Conservation (phyloP, 1,140 invertebrate species). For the Drosophila elegans region DNA sequence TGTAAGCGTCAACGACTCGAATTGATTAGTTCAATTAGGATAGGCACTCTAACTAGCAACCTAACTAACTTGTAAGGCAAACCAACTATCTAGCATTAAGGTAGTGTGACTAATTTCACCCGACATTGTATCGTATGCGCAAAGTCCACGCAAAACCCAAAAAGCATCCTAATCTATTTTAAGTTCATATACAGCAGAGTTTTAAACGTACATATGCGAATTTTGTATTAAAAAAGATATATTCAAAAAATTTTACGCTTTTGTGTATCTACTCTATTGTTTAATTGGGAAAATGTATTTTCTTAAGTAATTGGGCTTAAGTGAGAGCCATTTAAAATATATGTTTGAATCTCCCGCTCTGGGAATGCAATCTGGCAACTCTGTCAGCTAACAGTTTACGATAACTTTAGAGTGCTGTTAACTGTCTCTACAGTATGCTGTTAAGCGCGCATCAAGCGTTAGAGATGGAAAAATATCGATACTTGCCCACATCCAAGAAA, state of each 20-base stretch:
- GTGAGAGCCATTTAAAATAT: too few species aligned
- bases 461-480: not conserved
- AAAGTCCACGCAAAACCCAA: not conserved
- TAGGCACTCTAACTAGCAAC: constrained; percentile 7
- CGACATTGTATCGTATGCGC: constrained; percentile 10
- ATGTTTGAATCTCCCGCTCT: not conserved
- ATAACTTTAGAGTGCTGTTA: too few species aligned
- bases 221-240: constrained; percentile 10
- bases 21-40: constrained; percentile 28
- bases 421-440: too few species aligned
- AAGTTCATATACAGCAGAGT: constrained; percentile 2
- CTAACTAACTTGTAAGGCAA: constrained; percentile 15
- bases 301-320: too few species aligned
- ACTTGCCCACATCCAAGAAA: not conserved
- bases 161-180: constrained; percentile 28
- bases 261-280: not conserved
- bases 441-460: too few species aligned
- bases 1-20: constrained; percentile 28
- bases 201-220: not conserved
- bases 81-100: constrained; percentile 21
- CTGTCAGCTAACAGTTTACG: too few species aligned
- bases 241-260: not conserved
- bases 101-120: constrained; percentile 28
- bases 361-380: not conserved
- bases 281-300: too few species aligned